Conservation (phyloP, 2,888 invertebrate genomes). For the Oscheius sp. region DNA sequence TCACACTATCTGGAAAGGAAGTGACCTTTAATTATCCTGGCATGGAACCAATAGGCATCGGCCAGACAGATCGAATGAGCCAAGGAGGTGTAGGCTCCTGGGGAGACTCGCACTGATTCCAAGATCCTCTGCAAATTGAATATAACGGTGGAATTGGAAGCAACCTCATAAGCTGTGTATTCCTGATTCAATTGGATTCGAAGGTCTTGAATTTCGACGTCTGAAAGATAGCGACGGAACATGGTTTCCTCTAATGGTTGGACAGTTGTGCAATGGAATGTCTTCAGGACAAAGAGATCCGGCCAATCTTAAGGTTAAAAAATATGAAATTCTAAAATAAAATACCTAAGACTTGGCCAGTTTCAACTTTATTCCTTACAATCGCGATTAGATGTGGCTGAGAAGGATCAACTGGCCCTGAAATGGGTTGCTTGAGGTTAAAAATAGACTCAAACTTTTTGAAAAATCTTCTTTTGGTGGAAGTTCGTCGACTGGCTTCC, state of each 20-base stretch:
- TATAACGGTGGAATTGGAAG: too few species aligned
- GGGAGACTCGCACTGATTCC: neutral
- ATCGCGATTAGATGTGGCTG: slow-evolving; percentile 21
- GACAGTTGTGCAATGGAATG: slow-evolving; percentile 18
- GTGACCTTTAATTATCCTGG: slow-evolving; percentile 22
- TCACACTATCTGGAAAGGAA: too few species aligned
- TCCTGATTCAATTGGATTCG: slow-evolving; percentile 15
- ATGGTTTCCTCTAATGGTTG: slow-evolving; percentile 18
- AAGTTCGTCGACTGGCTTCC: neutral
- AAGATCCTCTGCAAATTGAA: slow-evolving; percentile 17
- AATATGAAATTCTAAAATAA: neutral
- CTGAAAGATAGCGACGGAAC: neutral
- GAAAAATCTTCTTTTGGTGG: slow-evolving; percentile 8
- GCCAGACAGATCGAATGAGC: slow-evolving; percentile 29
- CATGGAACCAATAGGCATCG: slow-evolving; percentile 27
- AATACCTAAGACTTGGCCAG: slow-evolving; percentile 18
- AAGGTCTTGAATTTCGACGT: slow-evolving; percentile 7
- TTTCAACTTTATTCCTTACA: slow-evolving; percentile 25
- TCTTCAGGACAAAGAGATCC: slow-evolving; percentile 26
- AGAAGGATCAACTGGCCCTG: slow-evolving; percentile 11
- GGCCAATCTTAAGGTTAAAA: slow-evolving; percentile 26
- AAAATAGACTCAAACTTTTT: neutral
- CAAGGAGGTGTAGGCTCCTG: slow-evolving; percentile 12
- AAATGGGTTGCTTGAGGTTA: neutral
- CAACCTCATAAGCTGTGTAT: slow-evolving; percentile 21